Base-by-base conservation (phyloP, 2,113 vertebrate genomes). In the Chrysochloris asiatica region DNA sequence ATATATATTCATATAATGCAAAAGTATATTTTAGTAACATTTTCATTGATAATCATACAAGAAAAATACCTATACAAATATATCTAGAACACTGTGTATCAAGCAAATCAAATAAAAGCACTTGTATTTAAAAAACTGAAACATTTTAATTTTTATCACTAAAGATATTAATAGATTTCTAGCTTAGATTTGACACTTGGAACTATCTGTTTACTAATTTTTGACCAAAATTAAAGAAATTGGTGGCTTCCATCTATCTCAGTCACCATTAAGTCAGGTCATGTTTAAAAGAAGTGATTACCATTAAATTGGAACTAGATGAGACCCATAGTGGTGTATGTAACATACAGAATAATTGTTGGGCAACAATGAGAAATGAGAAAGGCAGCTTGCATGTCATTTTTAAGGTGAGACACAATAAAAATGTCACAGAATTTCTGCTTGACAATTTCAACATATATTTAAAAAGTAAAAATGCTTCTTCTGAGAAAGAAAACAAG, bases 131-230 rank as follows among this genome's bases (percentile, higher is more conserved):
- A n/a, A n/a, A n/a, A n/a, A n/a, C n/a, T n/a, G n/a, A n/a, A n/a
- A n/a, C n/a, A n/a, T n/a, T n/a, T n/a, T 79, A 4, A 72, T 73
- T 72, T 83, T 12, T 41, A 63, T 72, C 41, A 90, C 89, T 89
- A 86, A 38, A 67, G 94, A 88, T 87, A 89, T 52, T 78, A 4
- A 84, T 93, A 95, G 95, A 95, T 96, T 95, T 78, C 77, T 86
- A 83, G 92, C 88, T 82, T 21, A 95, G 90, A 79, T 76, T 83
- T 94, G 86, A 87, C 77, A 82, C 45, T 36, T 72, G 33, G 85
- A 22, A 38, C 14, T 93, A 94, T 80, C 92, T 97, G 90, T 86
- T 95, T 87, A 91, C 24, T 92, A 59, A 73, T 83, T 96, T 61
- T 90, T 0, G n/a, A 86, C 88, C 88, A 95, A 24, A 21, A 33